Percentiles rank a stretch among this genome's conserved stretches.
These are phyloP conservation scores for Chaetoderma sp. DNA, from an alignment of 2,888 invertebrate genomes.

Conservation along the genomic window DNA sequence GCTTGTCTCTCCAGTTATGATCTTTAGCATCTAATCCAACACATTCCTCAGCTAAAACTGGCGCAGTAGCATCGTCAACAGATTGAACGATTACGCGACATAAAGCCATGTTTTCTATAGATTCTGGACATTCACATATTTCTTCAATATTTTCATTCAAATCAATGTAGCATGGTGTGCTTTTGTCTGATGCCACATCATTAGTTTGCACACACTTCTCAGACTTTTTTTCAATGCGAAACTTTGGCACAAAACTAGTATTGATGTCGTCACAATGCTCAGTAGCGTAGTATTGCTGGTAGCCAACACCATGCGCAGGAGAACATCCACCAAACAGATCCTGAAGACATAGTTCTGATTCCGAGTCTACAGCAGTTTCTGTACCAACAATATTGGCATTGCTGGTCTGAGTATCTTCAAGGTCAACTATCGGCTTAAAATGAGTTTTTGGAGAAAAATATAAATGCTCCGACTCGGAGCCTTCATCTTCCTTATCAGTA, in stretches of 20 bases:
- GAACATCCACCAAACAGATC: conserved; percentile 53
- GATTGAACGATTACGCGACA: no score
- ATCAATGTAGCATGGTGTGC: no score
- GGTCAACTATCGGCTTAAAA: conserved; percentile 81
- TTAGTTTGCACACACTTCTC: conserved; percentile 75
- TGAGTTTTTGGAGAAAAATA: conserved; percentile 84
- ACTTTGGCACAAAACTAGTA: conserved; percentile 77
- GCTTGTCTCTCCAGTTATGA: neutral
- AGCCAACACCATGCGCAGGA: conserved; percentile 40
- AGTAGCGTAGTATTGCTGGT: conserved; percentile 41
- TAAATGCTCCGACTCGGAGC: conserved; percentile 77
- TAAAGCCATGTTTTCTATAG: no score
- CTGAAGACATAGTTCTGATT: conserved; percentile 17
- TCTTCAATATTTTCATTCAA: no score
- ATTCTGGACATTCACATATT: neutral
- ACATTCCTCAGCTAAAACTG: no score
- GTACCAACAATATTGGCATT: conserved; percentile 23
- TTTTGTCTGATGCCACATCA: no score
- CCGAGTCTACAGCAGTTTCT: conserved; percentile 27
- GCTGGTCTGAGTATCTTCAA: conserved; percentile 22
- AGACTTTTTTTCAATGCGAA: conserved; percentile 73
- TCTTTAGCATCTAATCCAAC: no score
- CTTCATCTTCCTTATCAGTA: conserved; percentile 6
- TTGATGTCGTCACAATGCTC: conserved; percentile 38
- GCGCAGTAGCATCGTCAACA: no score